Conservation (phyloP, 2,113 vertebrate genomes). For the Edolisoma coerulescens region DNA sequence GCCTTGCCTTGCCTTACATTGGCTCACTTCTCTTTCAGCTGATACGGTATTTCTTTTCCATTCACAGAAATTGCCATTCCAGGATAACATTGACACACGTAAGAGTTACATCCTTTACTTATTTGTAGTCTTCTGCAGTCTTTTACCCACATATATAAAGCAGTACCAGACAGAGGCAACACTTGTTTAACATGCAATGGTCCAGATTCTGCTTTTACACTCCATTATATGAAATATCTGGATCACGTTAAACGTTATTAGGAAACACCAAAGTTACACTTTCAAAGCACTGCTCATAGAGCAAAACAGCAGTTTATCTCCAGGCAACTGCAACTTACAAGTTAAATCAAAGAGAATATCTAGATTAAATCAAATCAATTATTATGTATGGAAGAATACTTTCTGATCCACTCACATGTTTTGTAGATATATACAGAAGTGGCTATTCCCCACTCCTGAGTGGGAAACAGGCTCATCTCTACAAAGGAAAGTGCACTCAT, state of each 20-base stretch:
- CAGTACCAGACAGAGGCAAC: background rate
- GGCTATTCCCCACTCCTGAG: background rate
- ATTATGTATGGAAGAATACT: background rate
- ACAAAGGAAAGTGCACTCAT: background rate
- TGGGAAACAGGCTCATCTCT: background rate
- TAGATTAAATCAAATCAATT: background rate
- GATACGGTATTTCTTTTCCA: background rate
- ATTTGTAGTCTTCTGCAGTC: background rate
- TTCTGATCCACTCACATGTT: background rate
- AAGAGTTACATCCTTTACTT: background rate
- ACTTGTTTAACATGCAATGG: background rate
- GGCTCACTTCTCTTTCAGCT: background rate
- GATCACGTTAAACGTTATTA: background rate
- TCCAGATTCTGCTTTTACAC: background rate
- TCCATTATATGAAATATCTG: background rate
- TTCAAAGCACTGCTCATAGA: background rate
- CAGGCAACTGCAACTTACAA: background rate
- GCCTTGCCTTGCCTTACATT: background rate
- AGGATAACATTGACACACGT: accelerated
- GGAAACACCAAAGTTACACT: background rate
- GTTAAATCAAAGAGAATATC: background rate
- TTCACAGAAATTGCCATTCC: background rate
- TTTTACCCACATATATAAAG: background rate
- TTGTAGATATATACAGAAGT: background rate
- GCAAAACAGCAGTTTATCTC: background rate